Evolutionary conservation across 1,140 invertebrate species (phyloP).

Genomic region (Drosophila biarmipes): DNA sequence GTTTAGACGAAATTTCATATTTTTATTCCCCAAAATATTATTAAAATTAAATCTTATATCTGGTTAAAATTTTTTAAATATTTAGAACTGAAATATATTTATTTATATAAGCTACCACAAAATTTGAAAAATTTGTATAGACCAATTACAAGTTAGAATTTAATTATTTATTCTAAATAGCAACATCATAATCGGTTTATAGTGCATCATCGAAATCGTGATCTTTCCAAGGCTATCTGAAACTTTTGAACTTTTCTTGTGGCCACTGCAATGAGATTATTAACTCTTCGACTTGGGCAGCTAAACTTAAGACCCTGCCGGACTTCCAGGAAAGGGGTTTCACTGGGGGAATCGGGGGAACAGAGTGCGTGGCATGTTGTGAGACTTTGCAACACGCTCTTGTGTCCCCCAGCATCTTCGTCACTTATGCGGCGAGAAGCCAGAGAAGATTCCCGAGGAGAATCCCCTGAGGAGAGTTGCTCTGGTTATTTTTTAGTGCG

Average conservation of each 20-base stretch:
- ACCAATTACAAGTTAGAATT: no score
- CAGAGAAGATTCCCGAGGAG: slow-evolving; percentile 7
- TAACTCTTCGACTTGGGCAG: slow-evolving; percentile 17
- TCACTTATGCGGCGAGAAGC: slow-evolving; percentile 21
- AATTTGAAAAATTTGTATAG: no score
- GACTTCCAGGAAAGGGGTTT: background rate
- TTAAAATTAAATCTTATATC: no score
- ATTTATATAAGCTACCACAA: no score
- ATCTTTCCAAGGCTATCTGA: background rate
- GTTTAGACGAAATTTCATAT: no score
- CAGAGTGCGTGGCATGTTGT: slow-evolving; percentile 49
- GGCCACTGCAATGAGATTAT: slow-evolving; percentile 18
- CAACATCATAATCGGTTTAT: background rate
- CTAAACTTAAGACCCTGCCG: background rate
- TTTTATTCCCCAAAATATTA: no score
- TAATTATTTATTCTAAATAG: background rate
- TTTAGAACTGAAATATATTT: no score
- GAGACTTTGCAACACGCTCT: slow-evolving; percentile 44
- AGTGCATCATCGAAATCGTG: background rate
- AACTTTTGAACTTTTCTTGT: slow-evolving; percentile 1
- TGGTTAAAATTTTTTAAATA: no score
- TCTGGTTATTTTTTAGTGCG: slow-evolving; percentile 24
- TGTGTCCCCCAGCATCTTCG: slow-evolving; percentile 40
- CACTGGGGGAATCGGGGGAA: background rate
- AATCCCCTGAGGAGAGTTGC: slow-evolving; percentile 36